These are phyloP conservation scores for Arvicanthis niloticus DNA, from an alignment of 2,113 vertebrate genomes.

Conservation along the genomic window DNA sequence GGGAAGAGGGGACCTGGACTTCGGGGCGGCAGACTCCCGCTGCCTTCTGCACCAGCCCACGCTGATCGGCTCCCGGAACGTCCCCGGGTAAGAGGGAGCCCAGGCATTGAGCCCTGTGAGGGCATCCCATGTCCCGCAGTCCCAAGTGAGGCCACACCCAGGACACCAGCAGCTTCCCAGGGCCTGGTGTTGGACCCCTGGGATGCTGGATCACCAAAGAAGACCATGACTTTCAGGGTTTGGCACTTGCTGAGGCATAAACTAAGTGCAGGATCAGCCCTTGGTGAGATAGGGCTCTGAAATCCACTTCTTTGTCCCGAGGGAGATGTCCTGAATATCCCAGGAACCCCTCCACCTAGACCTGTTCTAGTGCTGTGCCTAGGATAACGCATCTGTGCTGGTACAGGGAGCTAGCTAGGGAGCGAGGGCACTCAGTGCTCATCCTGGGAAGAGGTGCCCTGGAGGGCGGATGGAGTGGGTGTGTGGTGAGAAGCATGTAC, in stretches of 20 bases:
- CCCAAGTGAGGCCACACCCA: not conserved
- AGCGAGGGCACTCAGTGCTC: not conserved
- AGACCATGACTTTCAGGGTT: conserved; percentile 50
- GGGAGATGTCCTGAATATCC: conserved; percentile 7
- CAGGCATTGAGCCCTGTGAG: not conserved
- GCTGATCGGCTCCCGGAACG: not conserved
- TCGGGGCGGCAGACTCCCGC: not conserved
- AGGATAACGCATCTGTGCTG: not conserved
- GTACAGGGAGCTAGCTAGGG: not conserved
- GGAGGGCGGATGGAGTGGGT: not conserved
- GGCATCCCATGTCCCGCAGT: not conserved
- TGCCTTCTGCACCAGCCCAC: not conserved
- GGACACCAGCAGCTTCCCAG: not conserved
- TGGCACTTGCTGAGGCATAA: not conserved
- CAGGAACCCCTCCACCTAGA: not conserved
- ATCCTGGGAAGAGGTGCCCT: not conserved
- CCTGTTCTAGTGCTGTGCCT: not conserved
- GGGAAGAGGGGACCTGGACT: conserved; percentile 11
- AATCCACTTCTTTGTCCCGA: not conserved
- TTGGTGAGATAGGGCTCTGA: not conserved
- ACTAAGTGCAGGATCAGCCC: not conserved
- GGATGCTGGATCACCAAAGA: not conserved
- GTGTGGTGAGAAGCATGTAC: not conserved
- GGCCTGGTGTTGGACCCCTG: not conserved
- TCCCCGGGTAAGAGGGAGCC: conserved; percentile 60